Conservation (phyloP, 2,888 invertebrate genomes). For the Melanotus villosus region DNA sequence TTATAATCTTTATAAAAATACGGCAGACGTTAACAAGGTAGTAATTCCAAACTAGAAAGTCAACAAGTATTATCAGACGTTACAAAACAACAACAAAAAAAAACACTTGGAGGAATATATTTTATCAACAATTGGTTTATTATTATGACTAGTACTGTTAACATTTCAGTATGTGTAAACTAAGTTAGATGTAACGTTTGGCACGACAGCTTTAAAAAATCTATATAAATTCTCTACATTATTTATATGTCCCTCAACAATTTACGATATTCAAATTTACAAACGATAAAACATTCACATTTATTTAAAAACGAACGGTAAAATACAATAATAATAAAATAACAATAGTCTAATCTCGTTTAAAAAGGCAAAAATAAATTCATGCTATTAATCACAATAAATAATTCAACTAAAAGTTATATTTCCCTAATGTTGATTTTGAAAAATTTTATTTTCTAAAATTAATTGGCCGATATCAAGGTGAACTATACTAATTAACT, state of each 20-base stretch:
- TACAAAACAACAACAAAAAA: too few species aligned
- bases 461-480: too few species aligned
- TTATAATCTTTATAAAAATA: too few species aligned
- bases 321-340: constrained; percentile 14
- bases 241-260: not conserved
- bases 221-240: constrained; percentile 5
- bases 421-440: not conserved
- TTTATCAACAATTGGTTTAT: constrained; percentile 3
- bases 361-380: not conserved
- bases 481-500: too few species aligned
- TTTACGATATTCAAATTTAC: not conserved
- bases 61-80: too few species aligned
- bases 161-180: not conserved
- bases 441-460: too few species aligned
- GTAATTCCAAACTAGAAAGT: too few species aligned
- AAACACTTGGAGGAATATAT: too few species aligned
- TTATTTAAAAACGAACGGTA: not conserved
- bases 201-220: constrained; percentile 9
- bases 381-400: not conserved
- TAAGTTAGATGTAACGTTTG: not conserved
- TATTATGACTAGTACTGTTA: constrained; percentile 16
- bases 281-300: not conserved
- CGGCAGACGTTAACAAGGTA: too few species aligned
- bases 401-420: not conserved
- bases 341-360: not conserved